Evolutionary conservation across 2,888 invertebrate genomes (phyloP), one percentile per base, ranked within the genome.

Genomic region (Masnerella sp.): DNA sequence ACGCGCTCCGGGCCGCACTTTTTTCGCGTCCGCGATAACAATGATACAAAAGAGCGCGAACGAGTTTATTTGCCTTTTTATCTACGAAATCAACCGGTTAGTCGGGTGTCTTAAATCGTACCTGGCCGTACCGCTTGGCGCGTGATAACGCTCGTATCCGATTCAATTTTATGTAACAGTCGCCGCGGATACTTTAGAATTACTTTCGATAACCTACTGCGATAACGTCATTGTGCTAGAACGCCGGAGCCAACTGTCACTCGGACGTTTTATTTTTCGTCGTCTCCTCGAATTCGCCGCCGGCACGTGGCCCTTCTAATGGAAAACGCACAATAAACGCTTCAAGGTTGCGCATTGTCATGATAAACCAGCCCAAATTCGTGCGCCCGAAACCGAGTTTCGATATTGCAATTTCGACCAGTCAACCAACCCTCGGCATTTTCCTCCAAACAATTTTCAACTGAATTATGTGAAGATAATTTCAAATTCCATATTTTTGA

Each of bases 131-230:
- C 77, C 73, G 71, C 65, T 76, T 77, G 58, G 77, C 72, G 68
- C 74, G 28, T 56, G 76, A 76, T 76, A 74, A 76, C 54, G 73
- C 80, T 72, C 80, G 76, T 78, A 81, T 78, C 77, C 77, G 83
- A 82, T 83, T 80, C n/a, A 79, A 82, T 80, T 83, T 84, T 84
- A 84, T 80, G 83, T 84, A 84, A 83, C 78, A 58, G 73, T 68
- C 76, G 76, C 78, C 75, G 67, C 77, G 62, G 59, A 70, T 76
- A 74, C 62, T 68, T 67, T 52, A 34, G 70, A 70, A 67, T 73
- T 70, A 76, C 70, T 76, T 76, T 76, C 68, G 68, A 74, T 76
- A 76, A 71, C 74, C 74, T 71, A 76, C 59, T 70, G 47, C 64
- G 76, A 71, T 76, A 74, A 74, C 45, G 64, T 67, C 61, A 61